These are phyloP conservation scores for Drosophila gunungcola DNA, from an alignment of 1,140 invertebrate species.

Conservation along the genomic window DNA sequence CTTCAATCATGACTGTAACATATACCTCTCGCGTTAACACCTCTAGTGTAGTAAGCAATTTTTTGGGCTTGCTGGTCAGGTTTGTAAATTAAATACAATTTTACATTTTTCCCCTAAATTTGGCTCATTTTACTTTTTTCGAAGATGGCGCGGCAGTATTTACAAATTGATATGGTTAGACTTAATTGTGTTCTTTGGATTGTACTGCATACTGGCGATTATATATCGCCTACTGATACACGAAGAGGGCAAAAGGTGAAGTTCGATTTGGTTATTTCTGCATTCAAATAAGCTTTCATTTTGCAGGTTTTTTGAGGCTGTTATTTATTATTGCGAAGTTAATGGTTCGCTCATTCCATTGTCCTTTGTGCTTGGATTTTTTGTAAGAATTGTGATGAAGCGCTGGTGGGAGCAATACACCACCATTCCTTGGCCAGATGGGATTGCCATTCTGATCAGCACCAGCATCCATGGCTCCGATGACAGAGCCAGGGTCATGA, in stretches of 20 bases:
- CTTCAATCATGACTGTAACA: constrained; percentile 70
- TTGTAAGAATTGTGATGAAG: constrained; percentile 95
- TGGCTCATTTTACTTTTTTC: constrained; percentile 85
- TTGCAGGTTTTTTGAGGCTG: constrained; percentile 89
- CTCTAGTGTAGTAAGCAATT: constrained; percentile 59
- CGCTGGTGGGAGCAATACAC: constrained; percentile 97
- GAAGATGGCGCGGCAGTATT: constrained; percentile 97
- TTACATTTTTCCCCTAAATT: background rate
- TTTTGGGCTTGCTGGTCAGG: constrained; percentile 61
- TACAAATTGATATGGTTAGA: constrained; percentile 98
- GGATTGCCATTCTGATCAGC: constrained; percentile 91
- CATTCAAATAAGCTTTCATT: background rate
- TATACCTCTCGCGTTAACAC: constrained; percentile 67
- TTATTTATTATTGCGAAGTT: constrained; percentile 90
- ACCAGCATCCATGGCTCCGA: constrained; percentile 87
- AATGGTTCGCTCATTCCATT: constrained; percentile 93
- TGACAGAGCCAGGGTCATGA: constrained; percentile 93
- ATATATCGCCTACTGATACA: constrained; percentile 92
- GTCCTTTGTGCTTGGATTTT: constrained; percentile 95
- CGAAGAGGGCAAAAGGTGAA: constrained; percentile 90
- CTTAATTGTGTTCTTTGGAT: constrained; percentile 91
- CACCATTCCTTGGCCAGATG: constrained; percentile 92
- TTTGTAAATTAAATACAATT: background rate
- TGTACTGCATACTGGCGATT: constrained; percentile 93
- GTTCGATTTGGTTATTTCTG: background rate